Base-by-base conservation (phyloP, 2,888 invertebrate species). In the Cheilosia scutellata region DNA sequence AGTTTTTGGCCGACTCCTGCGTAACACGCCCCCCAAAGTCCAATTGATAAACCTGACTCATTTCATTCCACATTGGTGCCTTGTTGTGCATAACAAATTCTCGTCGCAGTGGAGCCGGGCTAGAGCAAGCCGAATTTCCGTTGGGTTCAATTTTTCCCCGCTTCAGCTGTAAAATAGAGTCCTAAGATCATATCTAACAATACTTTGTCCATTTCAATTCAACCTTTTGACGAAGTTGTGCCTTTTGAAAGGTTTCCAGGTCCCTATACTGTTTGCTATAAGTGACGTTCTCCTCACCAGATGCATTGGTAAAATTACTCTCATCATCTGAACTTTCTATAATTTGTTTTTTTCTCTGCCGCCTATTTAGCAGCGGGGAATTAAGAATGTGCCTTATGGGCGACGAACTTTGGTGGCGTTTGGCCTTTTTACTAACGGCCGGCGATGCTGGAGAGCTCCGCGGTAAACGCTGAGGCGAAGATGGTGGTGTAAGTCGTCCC, bases 21-120 rank as follows among this genome's bases (percentile, higher is more conserved):
- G 99, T 99, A 80, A 99, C 99, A 88, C 99, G 94, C 11, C 99
- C 99, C 4, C 99, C 99, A 93, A 99, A 99, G 93, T 99, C 99
- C 55, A 99, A 94, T 91, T 99, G 99, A 93, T 99, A 99, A 13
- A 99, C 99, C 93, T 99, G 99, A 91, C 98, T 98, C 93, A 97
- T 97, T 93, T 99, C 99, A 92, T 99, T 99, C 99, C 99, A 99
- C 95, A 98, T 96, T 13, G 98, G 98, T 77, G 95, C 95, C 93
- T 99, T 99, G 93, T 99, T 99, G 93, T 98, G 98, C 97, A 99
- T 98, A 58, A 98, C 95, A 90, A 98, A 96, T 93, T 98, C 97
- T 5, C 96, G 93, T 51, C 96, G 93, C 87, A 95, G 93, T 0
- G 94, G 93, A 33, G 93, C 92, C 11, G 92, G 91, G 87, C 90